These are phyloP conservation scores for Cryptops parisi DNA, from an alignment of 2,888 invertebrate species.

Conservation along the genomic window DNA sequence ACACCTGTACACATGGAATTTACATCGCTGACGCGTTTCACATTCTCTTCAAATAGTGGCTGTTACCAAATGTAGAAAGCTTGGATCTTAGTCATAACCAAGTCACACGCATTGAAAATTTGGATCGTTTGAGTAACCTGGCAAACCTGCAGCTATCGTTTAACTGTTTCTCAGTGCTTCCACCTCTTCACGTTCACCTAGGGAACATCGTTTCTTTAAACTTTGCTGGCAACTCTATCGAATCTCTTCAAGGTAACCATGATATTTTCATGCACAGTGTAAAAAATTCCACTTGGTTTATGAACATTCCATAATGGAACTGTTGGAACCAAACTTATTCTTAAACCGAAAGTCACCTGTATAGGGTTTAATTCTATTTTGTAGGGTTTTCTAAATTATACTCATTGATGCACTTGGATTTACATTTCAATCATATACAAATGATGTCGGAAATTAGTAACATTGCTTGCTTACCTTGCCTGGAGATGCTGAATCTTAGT, in stretches of 20 bases:
- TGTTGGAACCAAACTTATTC: too few species aligned
- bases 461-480: conserved; percentile 64
- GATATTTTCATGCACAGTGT: too few species aligned
- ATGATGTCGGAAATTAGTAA: conserved; percentile 66
- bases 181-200: conserved; percentile 65
- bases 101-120: conserved; percentile 52
- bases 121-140: conserved; percentile 62
- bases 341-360: background rate
- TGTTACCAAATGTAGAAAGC: conserved; percentile 40
- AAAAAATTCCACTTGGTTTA: background rate
- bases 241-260: conserved; percentile 49
- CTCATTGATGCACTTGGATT: conserved; percentile 68
- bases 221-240: conserved; percentile 68
- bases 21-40: too few species aligned
- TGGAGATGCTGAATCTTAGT: conserved; percentile 71
- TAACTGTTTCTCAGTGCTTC: conserved; percentile 56
- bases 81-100: conserved; percentile 65
- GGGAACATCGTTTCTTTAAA: conserved; percentile 77
- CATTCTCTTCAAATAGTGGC: conserved; percentile 25
- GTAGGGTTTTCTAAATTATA: conserved; percentile 55
- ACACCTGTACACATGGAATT: too few species aligned
- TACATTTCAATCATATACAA: conserved; percentile 69
- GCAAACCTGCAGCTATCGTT: conserved; percentile 61
- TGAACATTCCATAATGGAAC: too few species aligned
- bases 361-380: background rate